Evolutionary conservation across 2,797 vertebrate species (phyloP), one percentile per base, ranked within the genome.

Genomic region (Sorex maritimensis): DNA sequence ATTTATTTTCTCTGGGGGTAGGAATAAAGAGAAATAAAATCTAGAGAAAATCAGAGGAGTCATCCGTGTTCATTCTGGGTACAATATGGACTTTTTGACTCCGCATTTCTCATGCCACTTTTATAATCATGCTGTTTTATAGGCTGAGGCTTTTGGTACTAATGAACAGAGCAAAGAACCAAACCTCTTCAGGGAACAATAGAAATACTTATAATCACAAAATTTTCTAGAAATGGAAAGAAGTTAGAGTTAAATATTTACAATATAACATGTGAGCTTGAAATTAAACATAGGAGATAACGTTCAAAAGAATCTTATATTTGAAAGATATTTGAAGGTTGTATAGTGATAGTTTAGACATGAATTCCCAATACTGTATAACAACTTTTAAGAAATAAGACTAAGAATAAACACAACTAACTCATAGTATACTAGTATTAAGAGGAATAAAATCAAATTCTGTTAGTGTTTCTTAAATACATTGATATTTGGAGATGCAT

Each of bases 371-470:
- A 28, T 4, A 26, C 7, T 80, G 2, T 78, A 30, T 24, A 49
- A 61, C 19, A 55, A 77, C 81, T 34, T 26, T 55, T 15, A 81
- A 91, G n/a, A 74, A 81, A 85, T 52, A 67, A 89, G 90, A 38
- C 12, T 3, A 34, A 13, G 44, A 8, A 30, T n/a, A 69, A 81
- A 44, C 21, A 38, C 11, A 52, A 38, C 23, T 52, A 1, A 49
- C 12, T 69, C 8, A 61, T 68, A 85, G 30, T n/a, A 85, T 9
- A 71, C 5, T 19, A 75, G 61, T 74, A 68, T 92, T 6, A 24
- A 69, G 41, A 28, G 63, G 67, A 86, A 34, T 2, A 52, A 11
- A 26, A 24, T 7, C 10, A 71, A 65, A 24, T 81, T 65, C 11
- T 63, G 8, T 78, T 73, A 82, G 10, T n/a, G 34, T 69, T 71